These are phyloP conservation scores for Lordiphosa fenestrarum DNA, from an alignment of 2,888 invertebrate genomes.

Conservation along the genomic window DNA sequence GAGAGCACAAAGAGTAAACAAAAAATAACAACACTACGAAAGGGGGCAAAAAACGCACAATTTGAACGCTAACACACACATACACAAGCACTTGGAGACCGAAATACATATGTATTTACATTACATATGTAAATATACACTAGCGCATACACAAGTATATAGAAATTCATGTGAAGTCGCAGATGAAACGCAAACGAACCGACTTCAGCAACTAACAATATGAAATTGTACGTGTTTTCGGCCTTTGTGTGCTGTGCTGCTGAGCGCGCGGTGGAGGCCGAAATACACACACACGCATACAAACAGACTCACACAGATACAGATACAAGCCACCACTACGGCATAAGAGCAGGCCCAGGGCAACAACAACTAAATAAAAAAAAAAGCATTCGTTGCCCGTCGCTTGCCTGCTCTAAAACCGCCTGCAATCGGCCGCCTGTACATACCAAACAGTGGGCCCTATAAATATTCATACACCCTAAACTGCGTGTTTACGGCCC, in stretches of 20 bases:
- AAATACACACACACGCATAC: conserved; percentile 40
- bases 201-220: conserved; percentile 12
- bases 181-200: conserved; percentile 19
- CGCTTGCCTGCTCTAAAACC: conserved; percentile 22
- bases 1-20: conserved; percentile 35
- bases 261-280: conserved; percentile 49
- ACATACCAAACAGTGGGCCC: conserved; percentile 5
- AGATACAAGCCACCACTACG: conserved; percentile 38
- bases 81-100: conserved; percentile 8
- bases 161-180: conserved; percentile 32
- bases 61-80: conserved; percentile 10
- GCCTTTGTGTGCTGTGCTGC: conserved; percentile 6
- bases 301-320: conserved; percentile 8
- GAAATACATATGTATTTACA: too few species aligned
- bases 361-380: conserved; percentile 36
- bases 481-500: neutral
- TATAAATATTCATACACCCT: conserved; percentile 3
- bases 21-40: conserved; percentile 35
- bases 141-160: conserved; percentile 7
- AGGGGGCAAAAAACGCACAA: conserved; percentile 35
- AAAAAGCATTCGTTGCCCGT: conserved; percentile 8
- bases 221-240: conserved; percentile 17
- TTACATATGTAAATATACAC: neutral
- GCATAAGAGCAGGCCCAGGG: conserved; percentile 39
- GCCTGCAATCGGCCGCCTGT: conserved; percentile 31